Evolutionary conservation across 2,888 invertebrate genomes (phyloP).

Genomic region (Scaeva pyrastri): DNA sequence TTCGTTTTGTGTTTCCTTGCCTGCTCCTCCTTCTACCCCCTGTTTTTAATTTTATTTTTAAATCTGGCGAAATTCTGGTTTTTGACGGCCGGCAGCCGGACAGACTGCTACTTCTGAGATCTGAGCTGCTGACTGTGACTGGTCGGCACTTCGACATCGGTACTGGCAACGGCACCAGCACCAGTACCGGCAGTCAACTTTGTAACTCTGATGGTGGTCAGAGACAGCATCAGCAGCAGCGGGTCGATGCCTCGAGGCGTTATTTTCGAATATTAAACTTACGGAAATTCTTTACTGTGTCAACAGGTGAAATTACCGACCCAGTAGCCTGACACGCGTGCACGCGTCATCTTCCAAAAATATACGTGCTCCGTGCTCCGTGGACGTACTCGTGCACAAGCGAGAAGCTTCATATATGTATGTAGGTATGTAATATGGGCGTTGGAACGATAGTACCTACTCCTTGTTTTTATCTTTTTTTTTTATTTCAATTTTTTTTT

Average conservation of each 20-base stretch:
- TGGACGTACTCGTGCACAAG: no score
- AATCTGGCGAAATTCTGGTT: slow-evolving; percentile 58
- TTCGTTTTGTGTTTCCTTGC: slow-evolving; percentile 12
- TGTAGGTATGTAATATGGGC: no score
- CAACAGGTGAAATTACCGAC: slow-evolving; percentile 75
- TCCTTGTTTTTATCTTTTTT: slow-evolving; percentile 37
- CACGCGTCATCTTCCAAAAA: slow-evolving; percentile 67
- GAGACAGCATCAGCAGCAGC: slow-evolving; percentile 45
- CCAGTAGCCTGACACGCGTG: slow-evolving; percentile 75
- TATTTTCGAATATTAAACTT: slow-evolving; percentile 74
- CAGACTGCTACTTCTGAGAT: no score
- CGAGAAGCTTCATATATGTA: slow-evolving; percentile 41
- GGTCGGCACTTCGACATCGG: neutral
- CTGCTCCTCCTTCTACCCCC: neutral
- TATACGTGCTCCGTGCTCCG: no score
- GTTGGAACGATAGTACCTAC: slow-evolving; percentile 49
- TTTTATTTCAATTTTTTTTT: slow-evolving; percentile 48
- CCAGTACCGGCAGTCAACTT: slow-evolving; percentile 49
- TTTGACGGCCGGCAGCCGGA: slow-evolving; percentile 44
- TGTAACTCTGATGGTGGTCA: slow-evolving; percentile 57
- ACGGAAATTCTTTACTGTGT: slow-evolving; percentile 74
- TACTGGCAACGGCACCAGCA: slow-evolving; percentile 11
- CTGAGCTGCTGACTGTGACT: no score
- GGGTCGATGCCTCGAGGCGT: slow-evolving; percentile 71
- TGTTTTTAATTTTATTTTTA: slow-evolving; percentile 50